These are phyloP conservation scores for Semaprochilodus insignis DNA, from an alignment of 2,797 vertebrate genomes.

Conservation along the genomic window DNA sequence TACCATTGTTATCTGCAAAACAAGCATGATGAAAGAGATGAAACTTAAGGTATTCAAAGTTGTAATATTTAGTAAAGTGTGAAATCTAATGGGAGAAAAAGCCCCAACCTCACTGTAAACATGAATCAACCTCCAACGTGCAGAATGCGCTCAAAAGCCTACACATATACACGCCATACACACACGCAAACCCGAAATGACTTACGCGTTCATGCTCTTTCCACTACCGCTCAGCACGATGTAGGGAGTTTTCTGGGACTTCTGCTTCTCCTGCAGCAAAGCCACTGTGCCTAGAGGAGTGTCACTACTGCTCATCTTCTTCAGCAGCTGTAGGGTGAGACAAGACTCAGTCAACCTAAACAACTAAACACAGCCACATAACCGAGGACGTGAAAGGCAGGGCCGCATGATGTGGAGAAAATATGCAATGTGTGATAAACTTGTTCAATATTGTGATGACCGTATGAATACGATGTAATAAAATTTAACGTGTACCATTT, in stretches of 20 bases:
- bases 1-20: background rate
- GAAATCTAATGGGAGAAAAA: background rate
- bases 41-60: background rate
- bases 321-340: slow-evolving; percentile 79
- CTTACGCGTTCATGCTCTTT: slow-evolving; percentile 94
- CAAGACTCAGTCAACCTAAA: background rate
- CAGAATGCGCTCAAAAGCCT: background rate
- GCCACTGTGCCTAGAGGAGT: slow-evolving; percentile 92
- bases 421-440: background rate
- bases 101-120: background rate
- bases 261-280: slow-evolving; percentile 93
- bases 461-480: background rate
- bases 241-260: slow-evolving; percentile 94
- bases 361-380: background rate
- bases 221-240: slow-evolving; percentile 94
- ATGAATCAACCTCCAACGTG: no score
- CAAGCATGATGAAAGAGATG: background rate
- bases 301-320: slow-evolving; percentile 96
- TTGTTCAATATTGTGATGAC: background rate
- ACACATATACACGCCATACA: background rate
- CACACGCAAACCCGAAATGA: slow-evolving; percentile 31
- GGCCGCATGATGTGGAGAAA: background rate
- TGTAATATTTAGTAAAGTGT: background rate
- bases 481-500: background rate
- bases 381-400: no score